phyloP scores from a whole-genome alignment of 2,888 invertebrate genomes.

The Ectobius pallidus region DNA sequence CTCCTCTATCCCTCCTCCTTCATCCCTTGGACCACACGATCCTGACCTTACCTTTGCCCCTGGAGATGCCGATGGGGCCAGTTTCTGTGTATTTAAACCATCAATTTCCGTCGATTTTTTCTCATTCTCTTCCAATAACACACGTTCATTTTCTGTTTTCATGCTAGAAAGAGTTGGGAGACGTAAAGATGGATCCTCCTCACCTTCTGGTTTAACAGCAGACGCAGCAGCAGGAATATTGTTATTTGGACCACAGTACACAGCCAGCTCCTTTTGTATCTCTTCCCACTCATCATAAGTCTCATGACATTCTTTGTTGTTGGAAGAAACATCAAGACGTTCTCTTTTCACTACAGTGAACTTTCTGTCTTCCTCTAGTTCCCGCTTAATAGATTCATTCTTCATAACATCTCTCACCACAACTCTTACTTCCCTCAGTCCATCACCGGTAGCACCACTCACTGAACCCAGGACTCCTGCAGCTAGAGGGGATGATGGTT shows the following conservation, averaged over 20 bases:
- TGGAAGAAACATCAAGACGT: conserved; percentile 13
- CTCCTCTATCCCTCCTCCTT: conserved; percentile 35
- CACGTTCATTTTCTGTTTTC: background rate
- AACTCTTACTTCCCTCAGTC: conserved; percentile 43
- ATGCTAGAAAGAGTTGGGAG: background rate
- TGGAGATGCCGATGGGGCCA: background rate
- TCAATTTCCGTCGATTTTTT: background rate
- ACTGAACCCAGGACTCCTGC: background rate
- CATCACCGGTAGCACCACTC: conserved; percentile 6
- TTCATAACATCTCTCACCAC: conserved; percentile 44
- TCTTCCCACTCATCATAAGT: conserved; percentile 70
- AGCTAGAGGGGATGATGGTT: background rate
- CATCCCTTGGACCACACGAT: conserved; percentile 38
- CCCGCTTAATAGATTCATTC: conserved; percentile 49
- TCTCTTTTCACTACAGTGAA: conserved; percentile 42
- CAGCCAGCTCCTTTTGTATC: conserved; percentile 68
- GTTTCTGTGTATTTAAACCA: background rate
- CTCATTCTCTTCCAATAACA: background rate
- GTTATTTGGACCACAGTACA: conserved; percentile 48
- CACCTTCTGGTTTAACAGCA: background rate
- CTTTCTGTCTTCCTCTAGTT: conserved; percentile 48
- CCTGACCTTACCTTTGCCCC: conserved; percentile 13
- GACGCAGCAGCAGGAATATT: conserved; percentile 13
- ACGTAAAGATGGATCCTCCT: background rate
- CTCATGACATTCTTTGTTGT: conserved; percentile 3